A percentile compares a stretch with the other conserved stretches of the same genome.
These are phyloP conservation scores for Crypturellus tataupa DNA, from an alignment of 2,797 vertebrate genomes.

Conservation along the genomic window DNA sequence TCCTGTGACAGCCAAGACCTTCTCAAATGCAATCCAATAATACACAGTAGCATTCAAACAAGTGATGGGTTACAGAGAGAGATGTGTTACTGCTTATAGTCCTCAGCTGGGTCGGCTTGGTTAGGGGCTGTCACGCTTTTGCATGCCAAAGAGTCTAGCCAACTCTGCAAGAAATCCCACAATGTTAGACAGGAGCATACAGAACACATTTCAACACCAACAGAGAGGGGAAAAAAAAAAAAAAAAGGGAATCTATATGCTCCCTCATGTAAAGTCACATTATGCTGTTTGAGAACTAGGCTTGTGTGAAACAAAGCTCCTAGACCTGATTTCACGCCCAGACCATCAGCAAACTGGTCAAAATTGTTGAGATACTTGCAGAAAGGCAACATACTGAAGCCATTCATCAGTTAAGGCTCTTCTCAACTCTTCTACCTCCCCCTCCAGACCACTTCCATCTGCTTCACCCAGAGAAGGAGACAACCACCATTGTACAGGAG, in stretches of 20 bases:
- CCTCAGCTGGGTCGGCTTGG: slow-evolving; percentile 59
- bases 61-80: slow-evolving; percentile 60
- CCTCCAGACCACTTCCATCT: background rate
- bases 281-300: background rate
- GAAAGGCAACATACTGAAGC: slow-evolving; percentile 5
- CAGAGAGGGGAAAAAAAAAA: background rate
- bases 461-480: slow-evolving; percentile 28
- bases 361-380: slow-evolving; percentile 8
- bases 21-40: slow-evolving; percentile 63
- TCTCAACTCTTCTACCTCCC: background rate
- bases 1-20: slow-evolving; percentile 67
- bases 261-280: slow-evolving; percentile 8
- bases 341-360: background rate
- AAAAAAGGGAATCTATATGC: background rate
- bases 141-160: slow-evolving; percentile 71
- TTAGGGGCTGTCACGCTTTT: slow-evolving; percentile 61
- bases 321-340: slow-evolving; percentile 46
- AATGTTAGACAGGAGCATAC: slow-evolving; percentile 48
- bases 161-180: slow-evolving; percentile 71
- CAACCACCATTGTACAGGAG: background rate
- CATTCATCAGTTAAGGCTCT: slow-evolving; percentile 5
- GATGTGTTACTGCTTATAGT: slow-evolving; percentile 61
- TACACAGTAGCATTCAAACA: slow-evolving; percentile 68
- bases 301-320: slow-evolving; percentile 45
- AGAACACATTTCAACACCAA: slow-evolving; percentile 38